phyloP scores from a whole-genome alignment of 2,797 vertebrate species.

The Sebastes kiyomatsui region DNA sequence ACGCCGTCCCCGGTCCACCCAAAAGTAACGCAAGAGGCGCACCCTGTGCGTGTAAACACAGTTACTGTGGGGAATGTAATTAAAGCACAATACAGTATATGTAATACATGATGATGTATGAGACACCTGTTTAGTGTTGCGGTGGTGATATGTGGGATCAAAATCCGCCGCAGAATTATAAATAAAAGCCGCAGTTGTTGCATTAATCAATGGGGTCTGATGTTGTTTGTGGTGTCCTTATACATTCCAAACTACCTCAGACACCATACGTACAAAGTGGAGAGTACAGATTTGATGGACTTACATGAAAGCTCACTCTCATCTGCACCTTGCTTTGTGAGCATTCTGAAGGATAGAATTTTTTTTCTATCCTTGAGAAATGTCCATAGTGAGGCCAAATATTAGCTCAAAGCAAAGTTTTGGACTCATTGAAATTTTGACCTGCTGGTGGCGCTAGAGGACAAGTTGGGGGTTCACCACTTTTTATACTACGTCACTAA shows the following conservation, averaged over 20 bases:
- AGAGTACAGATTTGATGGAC: background rate
- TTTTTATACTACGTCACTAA: too few species aligned
- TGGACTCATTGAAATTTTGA: too few species aligned
- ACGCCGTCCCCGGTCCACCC: too few species aligned
- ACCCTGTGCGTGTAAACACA: too few species aligned
- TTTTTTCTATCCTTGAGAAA: background rate
- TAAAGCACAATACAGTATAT: too few species aligned
- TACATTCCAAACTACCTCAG: background rate
- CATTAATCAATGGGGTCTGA: background rate
- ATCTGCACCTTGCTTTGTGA: background rate
- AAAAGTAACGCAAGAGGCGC: too few species aligned
- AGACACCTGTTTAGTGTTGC: too few species aligned
- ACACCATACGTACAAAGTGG: fast-evolving
- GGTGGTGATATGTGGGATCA: background rate
- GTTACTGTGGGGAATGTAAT: too few species aligned
- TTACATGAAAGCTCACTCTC: background rate
- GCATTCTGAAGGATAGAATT: background rate
- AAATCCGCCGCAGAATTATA: background rate
- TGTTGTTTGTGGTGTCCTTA: background rate
- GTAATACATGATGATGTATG: too few species aligned
- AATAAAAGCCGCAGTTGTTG: background rate
- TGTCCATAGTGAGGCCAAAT: background rate
- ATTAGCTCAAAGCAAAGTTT: background rate
- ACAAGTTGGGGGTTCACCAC: too few species aligned
- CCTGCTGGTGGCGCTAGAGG: too few species aligned